Base-by-base conservation (phyloP, 2,113 vertebrate genomes). In the Calypte anna region DNA sequence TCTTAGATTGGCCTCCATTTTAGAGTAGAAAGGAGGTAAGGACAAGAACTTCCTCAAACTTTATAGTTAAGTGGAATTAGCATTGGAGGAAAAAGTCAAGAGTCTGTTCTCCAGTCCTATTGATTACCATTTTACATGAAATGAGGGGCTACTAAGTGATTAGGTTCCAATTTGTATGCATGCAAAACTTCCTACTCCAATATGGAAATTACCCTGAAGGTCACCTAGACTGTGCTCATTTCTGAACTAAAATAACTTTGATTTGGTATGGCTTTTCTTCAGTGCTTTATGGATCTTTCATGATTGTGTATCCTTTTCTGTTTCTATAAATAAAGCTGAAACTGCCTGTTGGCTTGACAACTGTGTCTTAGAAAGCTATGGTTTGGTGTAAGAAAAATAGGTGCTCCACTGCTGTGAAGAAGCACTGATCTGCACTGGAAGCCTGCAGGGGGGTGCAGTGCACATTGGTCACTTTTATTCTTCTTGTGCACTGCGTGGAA, bases 291-390 rank as follows among this genome's bases (percentile, higher is more conserved):
- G 63, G 9, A 54, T 64, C 5, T 85, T 82, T 23, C 6, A 38
- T 74, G 53, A 69, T 80, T 90, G 82, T 95, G 43, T 89, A 87
- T 62, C 31, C 24, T 51, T 61, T 93, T 53, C 46, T 80, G 31
- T 94, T 96, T 86, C 55, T 85, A 21, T 68, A 80, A 94, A 97
- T 94, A 95, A 96, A 96, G 86, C 72, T 93, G 51, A 81, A 92
- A 83, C 25, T 36, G 25, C 58, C 46, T 69, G 31, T 48, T 94
- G 79, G 17, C 51, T 90, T 77, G 51, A 83, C 55, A 95, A 40
- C 18, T 53, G 9, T 51, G 25, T 85, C 50, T 82, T 62, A 5
- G 33, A 81, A 86, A 84, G 51, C 40, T 43, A 1, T 0, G 0
- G 21, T 54, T 58, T 77, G 58, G 58, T 38, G 9, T 46, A 77